Evolutionary conservation across 2,113 vertebrate species (phyloP), one percentile per base, ranked within the genome.

Genomic region (Brachyhypopomus gauderio): DNA sequence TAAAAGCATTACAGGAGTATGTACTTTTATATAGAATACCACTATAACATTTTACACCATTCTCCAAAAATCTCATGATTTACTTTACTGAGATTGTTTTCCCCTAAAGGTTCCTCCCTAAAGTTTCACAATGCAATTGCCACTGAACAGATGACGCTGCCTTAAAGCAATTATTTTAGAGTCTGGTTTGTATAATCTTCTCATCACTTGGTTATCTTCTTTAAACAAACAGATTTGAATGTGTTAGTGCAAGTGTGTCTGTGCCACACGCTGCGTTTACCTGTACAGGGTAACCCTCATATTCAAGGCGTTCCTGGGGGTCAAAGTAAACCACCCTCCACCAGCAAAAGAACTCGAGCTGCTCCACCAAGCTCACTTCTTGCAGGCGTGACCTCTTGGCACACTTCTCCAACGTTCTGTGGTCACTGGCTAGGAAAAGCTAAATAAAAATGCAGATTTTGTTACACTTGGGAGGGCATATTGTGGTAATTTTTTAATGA

Each of bases 391-490:
- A 97, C 80, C 89, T 94, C 86, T 91, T 92, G 11, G 96, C 90
- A 85, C 80, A 94, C 79, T 89, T 94, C 72, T 85, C 55, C 76
- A 96, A 95, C 52, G 91, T 94, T 85, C 88, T 91, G 72, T 93
- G 88, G 79, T 98, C 96, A 71, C 97, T 99, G 0, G 91, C 91
- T 81, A 99, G 83, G 89, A 93, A 96, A 9, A 98, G 88, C 97
- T 99, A 90, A 22, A 36, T 88, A 89, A 86, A 4, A 20, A 16
- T 11, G 11, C 12, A 52, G 9, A 52, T 52, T 52, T 3, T 5
- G 41, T 41, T 41, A 41, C 9, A 41, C 41, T 41, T 41, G 41
- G 41, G 41, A 41, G 41, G 41, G 9, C 41, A 41, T 41, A 5
- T 8, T 41, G 41, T 41, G 41, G 41, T 41, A 6, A 41, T 41